Evolutionary conservation across 2,113 vertebrate species (phyloP).

Genomic region (Naja naja): DNA sequence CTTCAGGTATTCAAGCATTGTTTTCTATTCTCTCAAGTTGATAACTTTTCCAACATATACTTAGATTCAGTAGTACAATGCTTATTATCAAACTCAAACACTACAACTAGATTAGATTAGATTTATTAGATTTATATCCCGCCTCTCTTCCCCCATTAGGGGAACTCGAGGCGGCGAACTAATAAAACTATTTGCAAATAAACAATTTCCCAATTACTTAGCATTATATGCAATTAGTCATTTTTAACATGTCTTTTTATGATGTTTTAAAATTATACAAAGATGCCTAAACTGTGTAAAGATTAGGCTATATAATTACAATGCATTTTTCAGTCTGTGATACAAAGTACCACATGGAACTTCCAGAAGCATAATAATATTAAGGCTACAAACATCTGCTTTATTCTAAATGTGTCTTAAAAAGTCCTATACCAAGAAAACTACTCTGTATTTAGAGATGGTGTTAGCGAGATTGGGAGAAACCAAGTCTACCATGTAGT

Average conservation of each 20-base stretch:
- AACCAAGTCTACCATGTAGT: background rate
- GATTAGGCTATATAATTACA: background rate
- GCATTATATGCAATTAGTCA: background rate
- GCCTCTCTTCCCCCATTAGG: no score
- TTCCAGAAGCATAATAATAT: background rate
- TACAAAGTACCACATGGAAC: background rate
- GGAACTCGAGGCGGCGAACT: no score
- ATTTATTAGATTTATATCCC: no score
- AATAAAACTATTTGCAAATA: background rate
- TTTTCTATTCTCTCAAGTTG: background rate
- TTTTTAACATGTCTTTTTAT: background rate
- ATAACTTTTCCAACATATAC: background rate
- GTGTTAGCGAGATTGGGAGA: background rate
- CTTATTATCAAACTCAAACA: background rate
- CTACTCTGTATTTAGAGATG: background rate
- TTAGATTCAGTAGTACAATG: background rate
- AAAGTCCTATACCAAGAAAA: background rate
- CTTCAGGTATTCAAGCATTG: background rate
- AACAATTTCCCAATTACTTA: background rate
- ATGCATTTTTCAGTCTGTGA: background rate
- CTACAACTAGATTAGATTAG: no score
- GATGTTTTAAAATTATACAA: background rate
- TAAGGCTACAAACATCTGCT: background rate
- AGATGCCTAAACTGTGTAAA: background rate
- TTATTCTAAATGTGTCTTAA: background rate